Evolutionary conservation across 92 coral and sea anemone genomes (phyloP), one percentile per base, ranked within the genome.

Genomic region (Scolanthus callimorphus): DNA sequence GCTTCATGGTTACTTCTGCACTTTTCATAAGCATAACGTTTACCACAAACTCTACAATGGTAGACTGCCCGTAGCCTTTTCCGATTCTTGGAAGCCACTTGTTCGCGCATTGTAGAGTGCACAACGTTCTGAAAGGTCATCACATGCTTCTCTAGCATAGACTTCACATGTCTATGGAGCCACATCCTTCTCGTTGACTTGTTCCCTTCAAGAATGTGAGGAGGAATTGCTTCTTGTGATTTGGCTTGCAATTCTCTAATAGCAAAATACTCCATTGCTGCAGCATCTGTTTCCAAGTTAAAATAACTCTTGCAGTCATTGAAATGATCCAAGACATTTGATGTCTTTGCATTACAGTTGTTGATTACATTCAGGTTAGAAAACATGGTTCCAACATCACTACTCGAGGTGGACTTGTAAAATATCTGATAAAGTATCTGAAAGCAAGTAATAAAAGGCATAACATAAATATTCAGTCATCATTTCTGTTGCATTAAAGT

Each of bases 281-380:
- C 79, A 10, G 91, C 83, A 52, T 79, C 78, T 0, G 86, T 84
- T 25, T 84, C 82, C 22, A 85, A 9, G 43, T 73, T 74, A 0
- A 69, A 76, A 59, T 59, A 85, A 11, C 53, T 66, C 39, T 79
- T 74, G 17, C 83, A 73, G 29, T 12, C 0, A 28, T 85, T 79
- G 30, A 73, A 64, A 49, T 85, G 73, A 56, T 79, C 86, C 0
- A 74, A 75, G 19, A 63, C 83, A 61, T 84, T 78, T 13, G 56
- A 51, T 31, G 91, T 78, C 63, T 65, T 67, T 3, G 91, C 90
- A 83, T 78, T 77, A 25, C 43, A 50, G 31, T 53, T 63, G 62
- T 56, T 59, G 0, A 44, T 67, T 1, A 81, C 82, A 56, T 81
- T 81, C 88, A 81, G 61, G 61, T 75, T 81, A 10, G 73, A 49